Evolutionary conservation across 2,797 vertebrate genomes (phyloP).

Genomic region (Fundulus diaphanus): DNA sequence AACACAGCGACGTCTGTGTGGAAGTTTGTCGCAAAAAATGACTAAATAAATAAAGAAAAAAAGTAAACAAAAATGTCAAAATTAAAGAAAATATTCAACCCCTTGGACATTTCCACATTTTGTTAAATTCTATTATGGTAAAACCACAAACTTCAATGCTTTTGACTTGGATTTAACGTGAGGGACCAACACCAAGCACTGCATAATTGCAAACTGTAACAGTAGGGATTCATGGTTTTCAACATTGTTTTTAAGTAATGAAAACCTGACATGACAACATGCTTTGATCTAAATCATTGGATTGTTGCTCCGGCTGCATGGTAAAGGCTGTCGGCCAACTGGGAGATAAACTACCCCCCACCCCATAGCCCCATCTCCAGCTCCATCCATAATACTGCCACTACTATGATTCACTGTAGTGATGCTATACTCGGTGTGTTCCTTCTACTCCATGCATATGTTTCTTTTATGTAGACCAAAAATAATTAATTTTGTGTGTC

Average conservation of each 20-base stretch:
- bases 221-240: too few relatives aligned
- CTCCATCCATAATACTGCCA: background rate
- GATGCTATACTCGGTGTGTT: background rate
- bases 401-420: background rate
- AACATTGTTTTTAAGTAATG: too few relatives aligned
- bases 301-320: too few relatives aligned
- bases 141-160: background rate
- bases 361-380: too few relatives aligned
- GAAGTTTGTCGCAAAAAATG: background rate
- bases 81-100: too few relatives aligned
- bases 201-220: background rate
- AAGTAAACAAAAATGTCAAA: too few relatives aligned
- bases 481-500: background rate
- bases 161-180: background rate
- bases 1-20: background rate
- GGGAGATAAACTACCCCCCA: too few relatives aligned
- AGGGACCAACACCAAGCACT: background rate
- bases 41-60: too few relatives aligned
- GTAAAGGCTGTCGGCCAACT: too few relatives aligned
- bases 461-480: background rate
- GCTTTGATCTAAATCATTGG: too few relatives aligned
- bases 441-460: background rate
- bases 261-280: too few relatives aligned
- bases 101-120: too few relatives aligned
- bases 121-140: background rate